Evolutionary conservation across 2,113 vertebrate genomes (phyloP).

Genomic region (Sylvietta virens): DNA sequence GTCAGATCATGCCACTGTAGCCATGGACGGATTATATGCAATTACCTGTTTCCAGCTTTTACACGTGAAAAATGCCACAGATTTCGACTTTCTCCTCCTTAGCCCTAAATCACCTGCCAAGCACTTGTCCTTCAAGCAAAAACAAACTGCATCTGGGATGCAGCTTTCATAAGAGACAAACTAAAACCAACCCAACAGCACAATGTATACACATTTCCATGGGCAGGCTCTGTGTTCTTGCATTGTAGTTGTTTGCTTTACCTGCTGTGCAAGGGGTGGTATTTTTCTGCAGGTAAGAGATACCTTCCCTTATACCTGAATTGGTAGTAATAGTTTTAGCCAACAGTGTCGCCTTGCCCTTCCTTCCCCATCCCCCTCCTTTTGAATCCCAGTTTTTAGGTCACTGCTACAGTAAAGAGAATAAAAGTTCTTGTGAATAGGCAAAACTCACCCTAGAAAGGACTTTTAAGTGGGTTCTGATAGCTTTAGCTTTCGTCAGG

Average conservation of each 20-base stretch:
- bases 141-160: neutral
- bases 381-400: neutral
- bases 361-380: no score
- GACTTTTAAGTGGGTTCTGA: neutral
- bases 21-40: neutral
- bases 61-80: neutral
- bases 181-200: neutral
- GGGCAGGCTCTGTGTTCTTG: neutral
- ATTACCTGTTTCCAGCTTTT: neutral
- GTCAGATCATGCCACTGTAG: neutral
- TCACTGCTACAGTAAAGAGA: neutral
- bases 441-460: neutral
- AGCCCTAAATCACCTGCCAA: neutral
- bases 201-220: accelerated
- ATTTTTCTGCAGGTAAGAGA: neutral
- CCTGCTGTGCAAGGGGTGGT: neutral
- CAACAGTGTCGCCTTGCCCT: neutral
- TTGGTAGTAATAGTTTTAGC: neutral
- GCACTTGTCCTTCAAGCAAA: neutral
- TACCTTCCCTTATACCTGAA: neutral
- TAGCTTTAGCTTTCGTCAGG: neutral
- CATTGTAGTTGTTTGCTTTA: neutral
- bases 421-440: neutral
- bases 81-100: neutral
- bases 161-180: neutral